phyloP scores from a whole-genome alignment of 37 sponge, comb jelly and placozoan genomes.

The Crambe crambe region DNA sequence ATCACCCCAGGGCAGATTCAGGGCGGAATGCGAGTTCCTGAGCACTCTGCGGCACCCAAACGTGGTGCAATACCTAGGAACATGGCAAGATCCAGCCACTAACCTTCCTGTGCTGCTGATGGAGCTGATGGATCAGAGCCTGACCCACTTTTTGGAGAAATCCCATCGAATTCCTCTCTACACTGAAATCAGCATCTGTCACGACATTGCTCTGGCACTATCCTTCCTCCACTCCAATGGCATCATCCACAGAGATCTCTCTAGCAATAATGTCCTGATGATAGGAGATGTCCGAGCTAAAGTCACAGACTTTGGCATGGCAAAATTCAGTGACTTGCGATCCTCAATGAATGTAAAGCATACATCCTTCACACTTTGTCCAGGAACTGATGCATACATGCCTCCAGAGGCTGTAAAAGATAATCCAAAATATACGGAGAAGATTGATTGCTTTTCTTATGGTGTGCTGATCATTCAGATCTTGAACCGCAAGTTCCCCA shows the following conservation, averaged over 20 bases:
- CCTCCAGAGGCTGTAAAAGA: slow-evolving; percentile 23
- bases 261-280: slow-evolving; percentile 28
- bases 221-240: slow-evolving; percentile 26
- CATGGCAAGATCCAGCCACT: background rate
- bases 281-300: slow-evolving; percentile 6
- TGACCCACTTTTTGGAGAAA: slow-evolving; percentile 16
- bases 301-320: slow-evolving; percentile 23
- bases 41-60: slow-evolving; percentile 11
- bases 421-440: background rate
- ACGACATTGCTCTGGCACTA: slow-evolving; percentile 23
- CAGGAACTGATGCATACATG: slow-evolving; percentile 27
- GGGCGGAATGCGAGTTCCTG: slow-evolving; percentile 3
- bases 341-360: background rate
- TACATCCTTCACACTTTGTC: background rate
- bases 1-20: background rate
- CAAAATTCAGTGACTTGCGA: slow-evolving; percentile 1
- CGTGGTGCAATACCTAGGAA: slow-evolving; percentile 11
- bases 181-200: slow-evolving; percentile 23
- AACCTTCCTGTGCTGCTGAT: slow-evolving; percentile 16
- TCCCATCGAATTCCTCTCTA: background rate
- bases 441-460: slow-evolving; percentile 39
- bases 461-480: slow-evolving; percentile 40
- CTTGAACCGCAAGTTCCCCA: slow-evolving; percentile 18
- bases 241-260: slow-evolving; percentile 25
- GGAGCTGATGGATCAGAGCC: slow-evolving; percentile 22